A percentile compares a stretch with the other conserved stretches of the same genome.
Conservation (phyloP, 2,888 invertebrate species). For the Strigamia transsilvanica region DNA sequence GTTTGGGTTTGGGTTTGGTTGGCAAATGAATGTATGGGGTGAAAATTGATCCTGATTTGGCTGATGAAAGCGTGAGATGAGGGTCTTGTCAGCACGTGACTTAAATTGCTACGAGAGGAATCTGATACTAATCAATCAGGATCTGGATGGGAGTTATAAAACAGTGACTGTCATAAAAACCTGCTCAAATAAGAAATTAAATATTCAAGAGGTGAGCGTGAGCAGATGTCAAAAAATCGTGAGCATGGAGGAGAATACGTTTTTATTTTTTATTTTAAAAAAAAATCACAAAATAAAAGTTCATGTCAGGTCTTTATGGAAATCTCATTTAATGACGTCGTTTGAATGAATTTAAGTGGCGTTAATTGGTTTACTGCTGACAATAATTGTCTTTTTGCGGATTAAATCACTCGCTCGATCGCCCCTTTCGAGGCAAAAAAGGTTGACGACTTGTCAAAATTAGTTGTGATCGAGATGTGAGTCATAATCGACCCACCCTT, state of each 20-base stretch:
- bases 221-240: slow-evolving; percentile 22
- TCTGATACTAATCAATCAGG: slow-evolving; percentile 38
- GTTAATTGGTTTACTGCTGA: not conserved
- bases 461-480: slow-evolving; percentile 23
- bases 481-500: slow-evolving; percentile 14
- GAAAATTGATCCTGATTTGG: slow-evolving; percentile 7
- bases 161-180: slow-evolving; percentile 10
- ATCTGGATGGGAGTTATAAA: slow-evolving; percentile 6
- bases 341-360: not conserved
- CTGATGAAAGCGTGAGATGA: slow-evolving; percentile 28
- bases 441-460: slow-evolving; percentile 30
- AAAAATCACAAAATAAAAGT: no score
- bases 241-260: not conserved
- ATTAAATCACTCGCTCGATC: not conserved
- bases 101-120: slow-evolving; percentile 6
- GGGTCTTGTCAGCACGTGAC: slow-evolving; percentile 18
- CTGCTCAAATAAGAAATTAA: slow-evolving; percentile 30
- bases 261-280: slow-evolving; percentile 60
- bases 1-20: not conserved
- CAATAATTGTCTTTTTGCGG: not conserved
- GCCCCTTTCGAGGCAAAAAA: not conserved
- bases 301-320: not conserved
- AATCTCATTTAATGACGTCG: not conserved
- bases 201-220: slow-evolving; percentile 11
- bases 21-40: not conserved